phyloP scores from a whole-genome alignment of 2,888 invertebrate genomes.

The Elmis aenea region DNA sequence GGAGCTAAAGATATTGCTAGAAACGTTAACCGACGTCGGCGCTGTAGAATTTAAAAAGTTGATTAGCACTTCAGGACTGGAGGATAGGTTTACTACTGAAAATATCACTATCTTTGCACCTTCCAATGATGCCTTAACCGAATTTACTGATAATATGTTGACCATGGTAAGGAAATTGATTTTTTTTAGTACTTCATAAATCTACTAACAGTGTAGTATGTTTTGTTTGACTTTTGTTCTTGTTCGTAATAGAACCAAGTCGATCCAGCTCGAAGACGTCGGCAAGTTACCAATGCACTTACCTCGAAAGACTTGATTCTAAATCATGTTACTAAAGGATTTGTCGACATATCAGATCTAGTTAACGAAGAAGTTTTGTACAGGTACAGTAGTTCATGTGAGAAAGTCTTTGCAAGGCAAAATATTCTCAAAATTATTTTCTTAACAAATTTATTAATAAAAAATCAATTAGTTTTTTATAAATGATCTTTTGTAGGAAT shows the following conservation, averaged over 20 bases:
- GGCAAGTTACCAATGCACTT: constrained; percentile 36
- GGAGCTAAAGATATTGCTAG: constrained; percentile 53
- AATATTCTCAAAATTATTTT: no score
- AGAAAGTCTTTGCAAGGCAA: no score
- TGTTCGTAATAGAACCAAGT: constrained; percentile 56
- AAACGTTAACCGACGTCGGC: constrained; percentile 54
- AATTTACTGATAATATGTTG: constrained; percentile 50
- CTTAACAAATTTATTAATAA: no score
- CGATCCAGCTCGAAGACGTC: constrained; percentile 28
- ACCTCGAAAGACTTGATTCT: constrained; percentile 50
- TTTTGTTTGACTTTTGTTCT: no score
- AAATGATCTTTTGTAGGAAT: no score
- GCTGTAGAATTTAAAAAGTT: constrained; percentile 56
- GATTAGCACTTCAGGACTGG: constrained; percentile 50
- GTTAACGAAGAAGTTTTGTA: constrained; percentile 53
- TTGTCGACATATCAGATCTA: constrained; percentile 53
- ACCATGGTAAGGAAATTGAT: constrained; percentile 50
- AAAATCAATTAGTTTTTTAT: no score
- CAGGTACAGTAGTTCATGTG: no score
- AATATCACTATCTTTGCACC: constrained; percentile 62
- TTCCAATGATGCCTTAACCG: constrained; percentile 56
- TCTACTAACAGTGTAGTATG: no score
- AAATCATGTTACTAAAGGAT: constrained; percentile 56
- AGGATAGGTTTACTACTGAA: constrained; percentile 47
- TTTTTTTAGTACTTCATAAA: no score